Base-by-base conservation (phyloP, 2,888 invertebrate genomes). In the Arctia plantaginis region DNA sequence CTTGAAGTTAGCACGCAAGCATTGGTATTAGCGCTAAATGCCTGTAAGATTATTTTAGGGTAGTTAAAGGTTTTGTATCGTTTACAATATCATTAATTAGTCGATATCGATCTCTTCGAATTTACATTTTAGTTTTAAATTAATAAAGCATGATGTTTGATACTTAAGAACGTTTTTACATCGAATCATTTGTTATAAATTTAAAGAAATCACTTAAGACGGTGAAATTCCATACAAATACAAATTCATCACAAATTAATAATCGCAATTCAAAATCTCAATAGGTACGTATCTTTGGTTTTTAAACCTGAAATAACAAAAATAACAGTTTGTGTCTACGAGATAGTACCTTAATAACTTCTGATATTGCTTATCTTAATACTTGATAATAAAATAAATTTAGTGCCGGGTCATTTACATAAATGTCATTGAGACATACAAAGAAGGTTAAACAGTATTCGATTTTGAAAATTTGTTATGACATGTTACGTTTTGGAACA, bases 1-100 rank as follows among this genome's bases (percentile, higher is more conserved):
- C 82, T 79, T 77, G 72, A 80, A 84, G 80, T 86, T 83, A 84
- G 84, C 91, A 91, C 90, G 91, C 90, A 85, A 90, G 77, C 85
- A 77, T 83, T 77, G 81, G 83, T 84, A 87, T 89, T 89, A 87
- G 85, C 82, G 74, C 77, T 79, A 77, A 85, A 85, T 82, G 72
- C 78, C 72, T 74, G 66, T 73, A 71, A 55, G 68, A 80, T 82
- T 79, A 78, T 76, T 80, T 80, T 83, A 39, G 51, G 76, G 41
- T 77, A 80, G 81, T 82, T 82, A 74, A 76, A 82, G 67, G 66
- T 78, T 59, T 77, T 71, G 77, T 75, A 78, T 72, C 51, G 69
- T 76, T 64, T 76, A 72, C 66, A 72, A 62, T 77, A 74, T 80
- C 79, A 77, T 85, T 84, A 85, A 83, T 82, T 85, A 84, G 62